These are phyloP conservation scores for Brenthis daphne DNA, from an alignment of 2,888 invertebrate species.

Conservation along the genomic window DNA sequence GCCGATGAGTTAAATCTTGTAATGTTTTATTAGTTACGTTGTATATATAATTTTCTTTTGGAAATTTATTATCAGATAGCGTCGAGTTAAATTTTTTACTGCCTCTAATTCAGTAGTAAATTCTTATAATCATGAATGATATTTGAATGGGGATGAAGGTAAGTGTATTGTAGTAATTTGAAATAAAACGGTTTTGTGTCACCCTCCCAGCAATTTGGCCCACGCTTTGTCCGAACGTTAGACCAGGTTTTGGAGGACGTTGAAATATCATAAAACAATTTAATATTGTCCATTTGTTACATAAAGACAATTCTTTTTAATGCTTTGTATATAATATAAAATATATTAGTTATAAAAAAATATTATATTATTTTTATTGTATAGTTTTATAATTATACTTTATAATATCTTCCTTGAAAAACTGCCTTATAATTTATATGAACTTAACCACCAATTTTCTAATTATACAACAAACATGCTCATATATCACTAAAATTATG, in stretches of 20 bases:
- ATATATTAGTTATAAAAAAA: too few relatives aligned
- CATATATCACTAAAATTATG: not conserved
- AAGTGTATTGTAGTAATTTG: conserved; percentile 59
- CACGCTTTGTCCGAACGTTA: conserved; percentile 54
- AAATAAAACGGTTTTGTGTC: conserved; percentile 73
- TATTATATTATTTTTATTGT: too few relatives aligned
- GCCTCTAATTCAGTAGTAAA: conserved; percentile 55
- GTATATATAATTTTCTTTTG: conserved; percentile 57
- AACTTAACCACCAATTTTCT: not conserved
- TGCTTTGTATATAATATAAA: too few relatives aligned
- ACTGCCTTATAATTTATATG: too few relatives aligned
- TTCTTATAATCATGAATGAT: conserved; percentile 52
- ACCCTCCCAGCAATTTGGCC: conserved; percentile 62
- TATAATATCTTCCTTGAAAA: too few relatives aligned
- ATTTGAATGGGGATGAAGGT: conserved; percentile 52
- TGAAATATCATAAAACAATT: not conserved
- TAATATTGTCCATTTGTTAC: not conserved
- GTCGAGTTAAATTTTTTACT: conserved; percentile 51
- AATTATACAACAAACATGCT: not conserved
- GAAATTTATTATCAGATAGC: conserved; percentile 54
- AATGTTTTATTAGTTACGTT: conserved; percentile 68
- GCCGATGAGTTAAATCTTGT: conserved; percentile 71
- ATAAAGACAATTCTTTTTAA: too few relatives aligned
- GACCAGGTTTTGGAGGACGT: conserved; percentile 72
- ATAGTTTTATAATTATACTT: too few relatives aligned